Conservation (phyloP, 1,140 invertebrate species). For the Bemisia tabaci region DNA sequence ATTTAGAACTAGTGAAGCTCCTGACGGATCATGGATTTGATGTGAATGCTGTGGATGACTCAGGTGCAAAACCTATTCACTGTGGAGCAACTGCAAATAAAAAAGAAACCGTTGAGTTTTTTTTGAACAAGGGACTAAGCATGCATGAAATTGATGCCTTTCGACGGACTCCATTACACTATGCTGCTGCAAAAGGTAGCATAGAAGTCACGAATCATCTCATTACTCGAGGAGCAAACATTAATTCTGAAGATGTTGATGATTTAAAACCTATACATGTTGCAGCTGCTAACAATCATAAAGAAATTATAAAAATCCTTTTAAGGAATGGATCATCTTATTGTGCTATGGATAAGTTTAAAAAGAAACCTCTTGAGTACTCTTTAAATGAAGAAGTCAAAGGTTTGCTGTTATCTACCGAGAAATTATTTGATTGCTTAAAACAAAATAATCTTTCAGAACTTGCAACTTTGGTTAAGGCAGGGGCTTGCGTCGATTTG, state of each 20-base stretch:
- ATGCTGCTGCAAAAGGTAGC: conserved; percentile 73
- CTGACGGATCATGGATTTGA: too few species aligned
- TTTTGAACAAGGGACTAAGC: too few species aligned
- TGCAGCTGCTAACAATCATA: too few species aligned
- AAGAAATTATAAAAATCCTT: too few species aligned
- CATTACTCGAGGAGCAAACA: conserved; percentile 60
- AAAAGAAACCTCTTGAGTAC: conserved; percentile 9
- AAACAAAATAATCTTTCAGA: conserved; percentile 3
- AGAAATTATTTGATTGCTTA: conserved; percentile 11
- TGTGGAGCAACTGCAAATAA: too few species aligned
- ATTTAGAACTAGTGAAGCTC: too few species aligned
- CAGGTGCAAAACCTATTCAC: too few species aligned
- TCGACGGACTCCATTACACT: conserved; percentile 69
- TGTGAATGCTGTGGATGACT: too few species aligned
- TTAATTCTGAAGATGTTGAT: conserved; percentile 62
- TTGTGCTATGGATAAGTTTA: too few species aligned
- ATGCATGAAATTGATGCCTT: conserved; percentile 42
- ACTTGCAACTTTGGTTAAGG: background rate
- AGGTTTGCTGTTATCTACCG: conserved; percentile 8
- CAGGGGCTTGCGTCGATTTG: conserved; percentile 14
- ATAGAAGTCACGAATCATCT: conserved; percentile 61
- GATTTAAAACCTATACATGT: conserved; percentile 84
- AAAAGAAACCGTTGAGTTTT: too few species aligned
- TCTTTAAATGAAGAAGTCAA: conserved; percentile 2
- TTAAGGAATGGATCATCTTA: too few species aligned